Evolutionary conservation across 2,797 vertebrate genomes (phyloP).

Genomic region (Melanogrammus aeglefinus): DNA sequence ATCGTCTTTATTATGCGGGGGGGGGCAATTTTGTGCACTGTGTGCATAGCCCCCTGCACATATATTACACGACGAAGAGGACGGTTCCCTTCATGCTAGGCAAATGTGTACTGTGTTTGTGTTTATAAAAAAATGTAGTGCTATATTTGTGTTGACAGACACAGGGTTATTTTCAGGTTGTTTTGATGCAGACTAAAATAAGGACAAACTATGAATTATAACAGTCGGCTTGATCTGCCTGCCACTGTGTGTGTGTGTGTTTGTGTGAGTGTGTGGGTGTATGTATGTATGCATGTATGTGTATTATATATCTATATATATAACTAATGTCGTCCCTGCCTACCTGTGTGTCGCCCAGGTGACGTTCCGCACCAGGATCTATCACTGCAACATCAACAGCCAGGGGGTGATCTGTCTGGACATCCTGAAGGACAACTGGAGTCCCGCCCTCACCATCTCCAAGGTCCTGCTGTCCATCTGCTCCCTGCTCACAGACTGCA

Average conservation of each 20-base stretch:
- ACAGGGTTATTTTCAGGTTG: not conserved
- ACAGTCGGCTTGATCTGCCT: no score
- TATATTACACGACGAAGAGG: not conserved
- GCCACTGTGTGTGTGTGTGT: not conserved
- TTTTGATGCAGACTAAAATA: no score
- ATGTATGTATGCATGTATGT: not conserved
- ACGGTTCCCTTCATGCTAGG: no score
- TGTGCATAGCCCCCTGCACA: not conserved
- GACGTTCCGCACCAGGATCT: conserved; percentile 69
- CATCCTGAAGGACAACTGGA: conserved; percentile 78
- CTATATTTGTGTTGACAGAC: not conserved
- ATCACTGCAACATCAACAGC: conserved; percentile 85
- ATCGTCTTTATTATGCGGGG: not conserved
- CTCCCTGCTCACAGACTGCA: conserved; percentile 90
- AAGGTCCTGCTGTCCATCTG: conserved; percentile 90
- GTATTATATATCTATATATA: not conserved
- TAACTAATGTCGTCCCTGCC: not conserved
- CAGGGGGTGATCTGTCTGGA: conserved; percentile 84
- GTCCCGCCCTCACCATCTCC: conserved; percentile 85
- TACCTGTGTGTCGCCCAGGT: conserved; percentile 59
- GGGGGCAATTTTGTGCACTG: not conserved
- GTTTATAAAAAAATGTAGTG: not conserved
- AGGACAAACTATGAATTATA: no score
- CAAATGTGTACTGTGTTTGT: no score
- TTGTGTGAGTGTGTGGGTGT: not conserved